Evolutionary conservation across 2,113 vertebrate genomes (phyloP), one percentile per base, ranked within the genome.

Genomic region (Toxotes chatareus): DNA sequence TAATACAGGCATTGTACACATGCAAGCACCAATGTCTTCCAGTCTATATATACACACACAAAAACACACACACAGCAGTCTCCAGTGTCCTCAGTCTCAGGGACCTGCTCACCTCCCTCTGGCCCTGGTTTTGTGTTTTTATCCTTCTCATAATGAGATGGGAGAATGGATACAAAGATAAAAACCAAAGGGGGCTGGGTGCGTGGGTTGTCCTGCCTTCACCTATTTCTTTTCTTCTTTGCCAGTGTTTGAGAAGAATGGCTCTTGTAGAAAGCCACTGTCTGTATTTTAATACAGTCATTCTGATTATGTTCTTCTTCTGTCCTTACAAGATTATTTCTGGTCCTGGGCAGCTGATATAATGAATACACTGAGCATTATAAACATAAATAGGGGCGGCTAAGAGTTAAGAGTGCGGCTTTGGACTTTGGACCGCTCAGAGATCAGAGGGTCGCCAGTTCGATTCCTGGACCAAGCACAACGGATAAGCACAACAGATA

Each of bases 121-220:
- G 32, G 46, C 61, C 56, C 36, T 17, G 62, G 68, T 77, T 88
- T 85, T 84, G 21, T 82, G 79, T 82, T 82, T 89, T 79, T 64
- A 80, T 86, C 71, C 68, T 10, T 12, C 55, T 77, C 34, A 64
- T 85, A 82, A 84, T 81, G 63, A 83, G 51, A 83, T 27, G 32
- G 57, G 31, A 74, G 16, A 66, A 64, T 13, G 9, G 51, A 88
- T 63, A 79, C 44, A 84, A 51, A 86, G 63, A 82, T 77, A 61
- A 55, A 57, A 82, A 66, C 47, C 38, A 64, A 23, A 3, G 67
- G 46, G 68, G 66, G 66, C 27, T 27, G 27, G 27, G 27, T 27
- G 27, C 1, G 27, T 27, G 65, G 61, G 71, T 38, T 6, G 65
- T 77, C 80, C 89, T 83, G 53, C 19, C n/a, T 80, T 89, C 44